phyloP scores from a whole-genome alignment of 2,888 invertebrate species.

The Physocephala rufipes region DNA sequence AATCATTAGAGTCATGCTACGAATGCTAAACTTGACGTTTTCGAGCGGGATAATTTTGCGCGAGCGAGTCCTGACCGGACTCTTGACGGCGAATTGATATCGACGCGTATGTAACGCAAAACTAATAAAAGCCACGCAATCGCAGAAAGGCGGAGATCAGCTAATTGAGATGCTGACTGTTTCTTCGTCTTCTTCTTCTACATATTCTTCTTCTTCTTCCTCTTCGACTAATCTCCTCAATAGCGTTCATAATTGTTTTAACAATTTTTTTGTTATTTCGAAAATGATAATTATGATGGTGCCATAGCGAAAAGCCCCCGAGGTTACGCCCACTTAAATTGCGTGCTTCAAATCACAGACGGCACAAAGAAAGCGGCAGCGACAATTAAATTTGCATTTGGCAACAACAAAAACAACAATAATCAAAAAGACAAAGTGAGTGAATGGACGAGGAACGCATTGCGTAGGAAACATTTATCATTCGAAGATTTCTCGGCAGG shows the following conservation, averaged over 20 bases:
- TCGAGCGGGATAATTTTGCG: not conserved
- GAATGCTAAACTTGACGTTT: not conserved
- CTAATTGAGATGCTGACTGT: slow-evolving; percentile 20
- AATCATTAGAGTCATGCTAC: not conserved
- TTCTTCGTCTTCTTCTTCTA: not conserved
- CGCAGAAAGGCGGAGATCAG: slow-evolving; percentile 23
- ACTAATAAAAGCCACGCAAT: slow-evolving; percentile 5
- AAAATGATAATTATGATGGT: slow-evolving; percentile 36
- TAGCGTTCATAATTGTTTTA: not conserved
- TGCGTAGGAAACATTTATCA: slow-evolving; percentile 65
- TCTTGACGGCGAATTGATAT: too few relatives aligned
- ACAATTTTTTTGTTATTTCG: slow-evolving; percentile 21
- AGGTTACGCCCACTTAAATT: slow-evolving; percentile 61
- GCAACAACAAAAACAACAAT: slow-evolving; percentile 46
- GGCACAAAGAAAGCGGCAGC: too few relatives aligned
- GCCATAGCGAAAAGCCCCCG: slow-evolving; percentile 44
- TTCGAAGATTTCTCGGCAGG: slow-evolving; percentile 44
- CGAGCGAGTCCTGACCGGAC: not conserved
- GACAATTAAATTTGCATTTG: slow-evolving; percentile 66
- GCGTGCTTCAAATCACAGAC: slow-evolving; percentile 54
- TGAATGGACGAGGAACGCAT: slow-evolving; percentile 22
- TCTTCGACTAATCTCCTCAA: not conserved
- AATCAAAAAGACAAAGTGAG: slow-evolving; percentile 2
- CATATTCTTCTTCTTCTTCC: not conserved
- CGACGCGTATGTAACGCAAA: not conserved